Evolutionary conservation across 1,140 invertebrate genomes (phyloP).

Genomic region (Cotesia vestalis): DNA sequence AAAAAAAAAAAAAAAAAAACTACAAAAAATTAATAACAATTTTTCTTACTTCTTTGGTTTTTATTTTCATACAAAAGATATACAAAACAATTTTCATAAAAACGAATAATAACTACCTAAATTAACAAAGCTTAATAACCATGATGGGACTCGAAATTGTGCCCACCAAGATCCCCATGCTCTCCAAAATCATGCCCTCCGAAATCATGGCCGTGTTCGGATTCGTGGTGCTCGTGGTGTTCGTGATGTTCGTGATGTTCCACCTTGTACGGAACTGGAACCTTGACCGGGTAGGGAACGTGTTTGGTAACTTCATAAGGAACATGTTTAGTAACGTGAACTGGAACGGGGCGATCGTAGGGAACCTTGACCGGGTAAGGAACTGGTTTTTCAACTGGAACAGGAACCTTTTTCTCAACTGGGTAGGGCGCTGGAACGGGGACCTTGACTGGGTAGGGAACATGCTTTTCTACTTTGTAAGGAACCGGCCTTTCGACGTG

Average conservation of each 20-base stretch:
- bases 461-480: constrained; percentile 67
- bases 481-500: constrained; percentile 59
- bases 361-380: constrained; percentile 50
- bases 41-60: constrained; percentile 56
- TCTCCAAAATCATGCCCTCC: constrained; percentile 42
- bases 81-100: constrained; percentile 27
- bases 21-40: neutral
- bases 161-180: constrained; percentile 28
- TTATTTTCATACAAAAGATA: constrained; percentile 39
- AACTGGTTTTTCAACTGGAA: constrained; percentile 45
- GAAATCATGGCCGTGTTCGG: constrained; percentile 45
- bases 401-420: constrained; percentile 49
- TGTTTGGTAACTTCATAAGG: constrained; percentile 54
- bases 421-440: constrained; percentile 51
- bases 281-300: constrained; percentile 54
- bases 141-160: constrained; percentile 29
- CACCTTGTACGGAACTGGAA: constrained; percentile 62
- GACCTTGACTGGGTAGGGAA: constrained; percentile 61
- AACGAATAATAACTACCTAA: constrained; percentile 39
- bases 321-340: constrained; percentile 48
- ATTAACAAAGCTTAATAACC: constrained; percentile 44
- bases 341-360: constrained; percentile 45
- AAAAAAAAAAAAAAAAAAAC: no score
- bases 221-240: constrained; percentile 40
- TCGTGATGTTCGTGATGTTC: constrained; percentile 45